Percentiles rank a stretch among this genome's conserved stretches.
Evolutionary conservation across 2,888 invertebrate genomes (phyloP).

Genomic region (Patella caerulea): DNA sequence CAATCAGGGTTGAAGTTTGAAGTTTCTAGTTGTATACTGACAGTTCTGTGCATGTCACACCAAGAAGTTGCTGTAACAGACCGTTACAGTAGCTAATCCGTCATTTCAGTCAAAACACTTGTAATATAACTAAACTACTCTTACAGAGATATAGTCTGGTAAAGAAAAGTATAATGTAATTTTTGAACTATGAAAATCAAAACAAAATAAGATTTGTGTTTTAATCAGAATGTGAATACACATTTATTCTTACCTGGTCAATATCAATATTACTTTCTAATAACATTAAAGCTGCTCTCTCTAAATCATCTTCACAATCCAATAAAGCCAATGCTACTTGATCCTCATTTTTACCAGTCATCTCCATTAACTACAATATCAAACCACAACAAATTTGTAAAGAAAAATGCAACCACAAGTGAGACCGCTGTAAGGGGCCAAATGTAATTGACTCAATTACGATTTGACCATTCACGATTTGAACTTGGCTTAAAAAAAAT

Average conservation of each 20-base stretch:
- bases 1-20: no score
- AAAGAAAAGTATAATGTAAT: neutral
- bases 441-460: no score
- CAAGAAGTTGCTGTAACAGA: no score
- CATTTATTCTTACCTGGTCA: slow-evolving; percentile 75
- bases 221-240: neutral
- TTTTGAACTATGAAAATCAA: no score
- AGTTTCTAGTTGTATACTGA: no score
- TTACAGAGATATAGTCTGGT: neutral
- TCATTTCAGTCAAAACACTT: neutral
- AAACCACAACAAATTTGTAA: neutral
- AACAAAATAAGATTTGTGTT: no score
- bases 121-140: neutral
- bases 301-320: slow-evolving; percentile 91
- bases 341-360: slow-evolving; percentile 90
- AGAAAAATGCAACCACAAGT: no score
- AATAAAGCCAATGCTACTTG: slow-evolving; percentile 93
- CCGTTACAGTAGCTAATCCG: no score
- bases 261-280: slow-evolving; percentile 80
- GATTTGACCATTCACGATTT: no score
- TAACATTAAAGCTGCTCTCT: slow-evolving; percentile 85
- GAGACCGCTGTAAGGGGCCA: no score
- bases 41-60: no score
- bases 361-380: slow-evolving; percentile 81
- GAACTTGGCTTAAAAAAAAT: no score